Evolutionary conservation across 2,113 vertebrate genomes (phyloP), one percentile per base, ranked within the genome.

Genomic region (Passer domesticus): DNA sequence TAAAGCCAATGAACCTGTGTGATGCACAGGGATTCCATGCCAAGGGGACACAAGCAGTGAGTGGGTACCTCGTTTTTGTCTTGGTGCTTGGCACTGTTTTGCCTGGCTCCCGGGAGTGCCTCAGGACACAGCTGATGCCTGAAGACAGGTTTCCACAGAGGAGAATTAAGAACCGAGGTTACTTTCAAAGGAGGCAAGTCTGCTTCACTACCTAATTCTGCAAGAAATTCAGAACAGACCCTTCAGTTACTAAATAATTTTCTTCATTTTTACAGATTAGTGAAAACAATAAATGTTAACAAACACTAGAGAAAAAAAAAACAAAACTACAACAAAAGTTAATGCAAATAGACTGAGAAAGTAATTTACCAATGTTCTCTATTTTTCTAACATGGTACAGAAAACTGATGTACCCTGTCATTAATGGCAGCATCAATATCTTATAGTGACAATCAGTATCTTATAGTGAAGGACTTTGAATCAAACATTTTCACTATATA

Each of bases 81-180:
- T 63, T 79, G 93, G n/a, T 66, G 70, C 23, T 33, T 70, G 27
- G 52, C 46, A 25, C 73, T 91, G 95, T 37, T 93, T 88, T 94
- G 87, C 55, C 69, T 87, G 78, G 92, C 75, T 96, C 83, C 95
- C 1, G 7, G 87, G 39, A 75, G 87, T 23, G 77, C 76, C 80
- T 97, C 97, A 80, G 98, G 97, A 95, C 96, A 97, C 83, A 98
- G 95, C 22, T 99, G 99, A 50, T 99, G 99, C 88, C 98, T 98
- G 96, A 99, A 99, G 94, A 99, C 98, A 46, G 98, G 98, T 96
- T 99, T 99, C 99, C 99, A 99, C 46, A 99, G 96, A 25, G 98
- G 98, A 41, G 99, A 99, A 66, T 97, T 98, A 83, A 99, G 98
- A 96, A 99, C 98, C 37, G 98, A 98, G 15, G 98, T 95, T 94